A percentile compares a stretch with the other conserved stretches of the same genome.
phyloP scores from a whole-genome alignment of 1,140 invertebrate genomes.

The Calliphora vicina region DNA sequence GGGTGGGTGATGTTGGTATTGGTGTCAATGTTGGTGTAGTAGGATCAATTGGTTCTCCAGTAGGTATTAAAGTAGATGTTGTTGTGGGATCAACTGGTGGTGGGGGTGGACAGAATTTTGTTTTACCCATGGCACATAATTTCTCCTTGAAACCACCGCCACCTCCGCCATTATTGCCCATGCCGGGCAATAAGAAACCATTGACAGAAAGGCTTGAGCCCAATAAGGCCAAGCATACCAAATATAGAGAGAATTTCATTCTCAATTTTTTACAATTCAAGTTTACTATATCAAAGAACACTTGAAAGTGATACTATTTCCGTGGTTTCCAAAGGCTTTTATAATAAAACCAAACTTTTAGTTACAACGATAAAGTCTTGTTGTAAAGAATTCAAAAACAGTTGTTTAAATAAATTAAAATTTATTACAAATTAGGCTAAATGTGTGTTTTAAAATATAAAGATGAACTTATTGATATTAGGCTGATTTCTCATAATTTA shows the following conservation, averaged over 20 bases:
- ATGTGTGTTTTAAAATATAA: no score
- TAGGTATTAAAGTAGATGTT: not conserved
- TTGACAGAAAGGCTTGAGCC: not conserved
- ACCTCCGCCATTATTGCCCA: not conserved
- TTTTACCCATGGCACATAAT: slow-evolving; percentile 3
- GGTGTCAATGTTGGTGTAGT: not conserved
- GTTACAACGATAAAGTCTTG: no score
- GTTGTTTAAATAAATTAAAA: no score
- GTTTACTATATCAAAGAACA: not conserved
- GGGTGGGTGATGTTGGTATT: not conserved
- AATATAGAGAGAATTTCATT: not conserved
- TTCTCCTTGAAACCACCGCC: not conserved
- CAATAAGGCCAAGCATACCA: not conserved
- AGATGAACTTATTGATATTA: no score
- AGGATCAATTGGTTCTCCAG: not conserved
- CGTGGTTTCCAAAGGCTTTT: no score
- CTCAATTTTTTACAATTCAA: not conserved
- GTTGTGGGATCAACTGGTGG: not conserved
- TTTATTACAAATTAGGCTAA: no score
- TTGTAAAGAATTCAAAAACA: no score
- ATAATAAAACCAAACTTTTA: no score
- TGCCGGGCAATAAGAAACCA: not conserved
- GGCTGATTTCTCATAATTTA: no score
- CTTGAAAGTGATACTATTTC: not conserved
- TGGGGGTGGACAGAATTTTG: not conserved